Conservation (phyloP, 1,140 invertebrate genomes). For the Pogonus chalceus region DNA sequence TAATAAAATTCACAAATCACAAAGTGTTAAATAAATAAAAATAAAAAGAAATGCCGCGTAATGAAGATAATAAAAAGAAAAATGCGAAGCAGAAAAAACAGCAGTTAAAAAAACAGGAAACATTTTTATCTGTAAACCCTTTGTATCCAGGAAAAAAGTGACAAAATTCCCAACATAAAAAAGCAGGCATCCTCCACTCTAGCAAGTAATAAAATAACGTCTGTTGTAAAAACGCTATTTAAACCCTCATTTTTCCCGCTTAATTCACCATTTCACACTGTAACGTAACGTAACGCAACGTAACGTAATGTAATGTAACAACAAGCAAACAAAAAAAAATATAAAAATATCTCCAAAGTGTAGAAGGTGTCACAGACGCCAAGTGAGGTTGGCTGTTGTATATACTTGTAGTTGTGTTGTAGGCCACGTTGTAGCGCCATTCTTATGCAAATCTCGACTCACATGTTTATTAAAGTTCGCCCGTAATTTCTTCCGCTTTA, state of each 20-base stretch:
- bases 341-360: background rate
- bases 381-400: background rate
- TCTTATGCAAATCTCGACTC: background rate
- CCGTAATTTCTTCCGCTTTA: slow-evolving; percentile 1
- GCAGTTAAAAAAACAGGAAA: no score
- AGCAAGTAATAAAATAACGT: no score
- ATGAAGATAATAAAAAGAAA: no score
- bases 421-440: background rate
- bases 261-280: background rate
- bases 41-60: no score
- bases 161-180: background rate
- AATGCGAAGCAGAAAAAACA: no score
- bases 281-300: background rate
- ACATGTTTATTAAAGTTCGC: slow-evolving; percentile 4
- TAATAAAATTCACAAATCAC: no score
- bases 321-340: background rate
- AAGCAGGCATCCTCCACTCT: no score
- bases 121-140: background rate
- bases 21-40: no score
- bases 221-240: background rate
- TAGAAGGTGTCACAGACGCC: background rate
- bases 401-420: background rate
- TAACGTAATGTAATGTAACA: background rate
- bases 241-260: background rate
- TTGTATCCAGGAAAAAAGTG: background rate